Conservation (phyloP, 2,113 vertebrate species). For the Ardeotis arabs region DNA sequence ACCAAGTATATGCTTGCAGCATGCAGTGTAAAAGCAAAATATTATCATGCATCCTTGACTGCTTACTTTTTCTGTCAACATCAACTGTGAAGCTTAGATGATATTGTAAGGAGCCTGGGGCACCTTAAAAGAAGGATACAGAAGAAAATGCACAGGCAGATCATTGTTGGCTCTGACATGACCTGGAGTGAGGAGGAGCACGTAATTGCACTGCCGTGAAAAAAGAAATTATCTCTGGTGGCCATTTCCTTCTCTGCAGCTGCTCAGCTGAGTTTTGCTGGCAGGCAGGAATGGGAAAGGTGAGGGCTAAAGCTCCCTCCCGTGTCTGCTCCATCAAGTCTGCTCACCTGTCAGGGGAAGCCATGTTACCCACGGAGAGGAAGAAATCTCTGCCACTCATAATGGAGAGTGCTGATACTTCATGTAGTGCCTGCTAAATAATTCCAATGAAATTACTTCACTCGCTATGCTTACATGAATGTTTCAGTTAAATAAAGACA, state of each 20-base stretch:
- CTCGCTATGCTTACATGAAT: neutral
- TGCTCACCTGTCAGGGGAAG: neutral
- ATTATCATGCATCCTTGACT: neutral
- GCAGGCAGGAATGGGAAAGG: neutral
- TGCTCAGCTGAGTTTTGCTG: neutral
- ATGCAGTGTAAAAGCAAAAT: neutral
- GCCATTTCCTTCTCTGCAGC: neutral
- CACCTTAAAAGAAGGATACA: neutral
- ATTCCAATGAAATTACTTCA: neutral
- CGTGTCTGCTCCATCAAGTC: neutral
- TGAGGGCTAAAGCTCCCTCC: neutral
- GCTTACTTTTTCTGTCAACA: neutral
- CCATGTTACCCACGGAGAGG: neutral
- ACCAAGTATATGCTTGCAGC: neutral
- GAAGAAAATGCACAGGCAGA: neutral
- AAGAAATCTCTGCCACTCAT: neutral
- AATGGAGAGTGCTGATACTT: neutral
- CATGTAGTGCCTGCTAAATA: neutral
- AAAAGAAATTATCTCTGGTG: neutral
- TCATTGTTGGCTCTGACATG: neutral
- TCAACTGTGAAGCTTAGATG: neutral
- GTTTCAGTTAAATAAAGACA: neutral
- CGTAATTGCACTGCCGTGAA: neutral
- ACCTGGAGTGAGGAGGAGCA: neutral
- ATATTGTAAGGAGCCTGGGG: neutral